Conservation (phyloP, 2,888 invertebrate species). For the Caenorhabditis sulstoni region DNA sequence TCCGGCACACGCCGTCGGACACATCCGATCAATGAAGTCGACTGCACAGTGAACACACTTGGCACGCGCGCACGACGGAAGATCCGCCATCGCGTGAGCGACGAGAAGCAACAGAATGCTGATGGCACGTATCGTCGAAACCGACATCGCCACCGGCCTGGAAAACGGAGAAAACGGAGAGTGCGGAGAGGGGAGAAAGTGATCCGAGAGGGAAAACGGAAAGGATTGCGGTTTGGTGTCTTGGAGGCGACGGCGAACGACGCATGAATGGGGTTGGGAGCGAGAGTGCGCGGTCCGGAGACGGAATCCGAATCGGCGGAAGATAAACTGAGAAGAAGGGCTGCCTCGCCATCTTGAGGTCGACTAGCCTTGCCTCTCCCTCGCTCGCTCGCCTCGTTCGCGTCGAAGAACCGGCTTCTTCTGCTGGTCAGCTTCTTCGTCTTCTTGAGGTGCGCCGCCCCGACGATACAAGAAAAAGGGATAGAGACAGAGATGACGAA, state of each 20-base stretch:
- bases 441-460: constrained; percentile 43
- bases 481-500: constrained; percentile 33
- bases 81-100: constrained; percentile 64
- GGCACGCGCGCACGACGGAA: constrained; percentile 77
- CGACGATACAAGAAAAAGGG: constrained; percentile 6
- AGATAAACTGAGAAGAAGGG: constrained; percentile 11
- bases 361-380: constrained; percentile 52
- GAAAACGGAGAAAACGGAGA: constrained; percentile 40
- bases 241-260: neutral
- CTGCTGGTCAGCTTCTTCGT: constrained; percentile 7
- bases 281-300: constrained; percentile 26
- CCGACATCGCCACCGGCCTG: constrained; percentile 42
- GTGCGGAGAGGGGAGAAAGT: constrained; percentile 26
- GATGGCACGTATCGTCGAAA: constrained; percentile 59
- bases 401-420: constrained; percentile 44
- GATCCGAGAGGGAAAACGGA: constrained; percentile 20
- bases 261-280: constrained; percentile 42
- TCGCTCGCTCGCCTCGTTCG: constrained; percentile 28
- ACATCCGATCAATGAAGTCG: constrained; percentile 75
- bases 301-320: constrained; percentile 16
- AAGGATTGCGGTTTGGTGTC: constrained; percentile 24
- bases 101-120: constrained; percentile 48
- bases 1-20: constrained; percentile 66
- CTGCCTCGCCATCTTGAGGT: constrained; percentile 54
- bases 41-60: constrained; percentile 77